Base-by-base conservation (phyloP, 2,888 invertebrate genomes). In the Odontomyia ornata region DNA sequence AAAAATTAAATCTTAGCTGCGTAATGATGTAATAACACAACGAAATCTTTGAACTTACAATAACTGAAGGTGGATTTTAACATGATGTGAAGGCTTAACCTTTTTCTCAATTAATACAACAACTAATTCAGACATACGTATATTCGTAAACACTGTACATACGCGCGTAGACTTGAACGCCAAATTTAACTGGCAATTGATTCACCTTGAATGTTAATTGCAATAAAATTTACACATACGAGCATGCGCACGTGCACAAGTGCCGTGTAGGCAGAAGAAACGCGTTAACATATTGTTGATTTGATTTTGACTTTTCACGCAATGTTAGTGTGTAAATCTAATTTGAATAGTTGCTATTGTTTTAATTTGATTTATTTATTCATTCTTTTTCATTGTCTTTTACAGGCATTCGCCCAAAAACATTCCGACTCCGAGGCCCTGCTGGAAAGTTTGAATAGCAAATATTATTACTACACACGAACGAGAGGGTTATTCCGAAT, bases 401-500 rank as follows among this genome's bases (percentile, higher is more conserved):
- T 88, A 27, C 89, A 95, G 95, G 90, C 90, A 83, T 92, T 92
- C 85, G 91, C 93, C 79, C 89, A 91, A 81, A 93, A 93, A 87
- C 91, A 92, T 87, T 87, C 89, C 76, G 91, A 92, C 80, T 92
- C 93, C 79, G 90, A 89, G 82, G 88, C 91, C 47, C 88, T 95
- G 81, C 86, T 95, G 82, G 93, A 93, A 83, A 93, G 91, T 83
- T 90, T 96, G 86, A 95, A 95, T 87, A 89, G 89, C 67, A 95
- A 97, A 88, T 95, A 95, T 85, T 94, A 91, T 85, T 97, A 93
- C 88, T 97, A 92, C 88, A 95, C 96, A 79, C 91, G 98, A 87
- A 97, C 96, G 85, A 93, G 95, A 85, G 98, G 98, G 80, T 90
- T 98, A 76, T 97, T 97, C 90, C 91, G 97, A 86, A 93, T 95